Percentiles rank a stretch among this genome's conserved stretches.
Evolutionary conservation across 1,140 invertebrate species (phyloP).

Genomic region (Saccostrea echinata): DNA sequence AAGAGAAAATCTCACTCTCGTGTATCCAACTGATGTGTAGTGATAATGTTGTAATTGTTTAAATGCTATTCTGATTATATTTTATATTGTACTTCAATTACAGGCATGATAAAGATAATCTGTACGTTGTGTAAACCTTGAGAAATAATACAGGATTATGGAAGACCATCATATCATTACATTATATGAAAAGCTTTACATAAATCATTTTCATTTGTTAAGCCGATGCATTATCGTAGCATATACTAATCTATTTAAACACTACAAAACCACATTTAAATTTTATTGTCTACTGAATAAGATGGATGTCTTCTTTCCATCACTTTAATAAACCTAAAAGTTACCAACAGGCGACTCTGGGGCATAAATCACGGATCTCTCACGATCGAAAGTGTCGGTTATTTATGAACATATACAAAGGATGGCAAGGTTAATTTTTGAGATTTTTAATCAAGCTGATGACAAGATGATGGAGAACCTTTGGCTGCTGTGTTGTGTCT

Average conservation of each 20-base stretch:
- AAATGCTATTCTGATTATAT: too few relatives aligned
- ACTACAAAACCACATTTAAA: slow-evolving; percentile 17
- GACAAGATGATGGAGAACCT: not conserved
- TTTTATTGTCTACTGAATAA: slow-evolving; percentile 4
- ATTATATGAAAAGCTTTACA: too few relatives aligned
- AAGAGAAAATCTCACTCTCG: too few relatives aligned
- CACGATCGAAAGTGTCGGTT: not conserved
- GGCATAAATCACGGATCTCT: not conserved
- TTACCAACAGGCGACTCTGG: not conserved
- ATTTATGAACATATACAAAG: slow-evolving; percentile 33
- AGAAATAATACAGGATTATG: too few relatives aligned
- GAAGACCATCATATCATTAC: too few relatives aligned
- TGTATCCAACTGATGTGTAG: too few relatives aligned
- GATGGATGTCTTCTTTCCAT: slow-evolving; percentile 23
- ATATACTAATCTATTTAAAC: slow-evolving; percentile 3
- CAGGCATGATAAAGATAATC: too few relatives aligned
- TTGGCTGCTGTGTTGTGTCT: not conserved
- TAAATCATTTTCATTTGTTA: too few relatives aligned
- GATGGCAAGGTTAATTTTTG: slow-evolving; percentile 23
- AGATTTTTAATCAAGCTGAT: slow-evolving; percentile 25
- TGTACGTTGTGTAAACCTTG: too few relatives aligned
- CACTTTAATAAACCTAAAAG: slow-evolving; percentile 21
- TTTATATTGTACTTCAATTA: too few relatives aligned
- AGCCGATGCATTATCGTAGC: not conserved
- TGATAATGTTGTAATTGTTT: too few relatives aligned